Conservation (phyloP, 1,140 invertebrate genomes). For the Matsumurasca onukii region DNA sequence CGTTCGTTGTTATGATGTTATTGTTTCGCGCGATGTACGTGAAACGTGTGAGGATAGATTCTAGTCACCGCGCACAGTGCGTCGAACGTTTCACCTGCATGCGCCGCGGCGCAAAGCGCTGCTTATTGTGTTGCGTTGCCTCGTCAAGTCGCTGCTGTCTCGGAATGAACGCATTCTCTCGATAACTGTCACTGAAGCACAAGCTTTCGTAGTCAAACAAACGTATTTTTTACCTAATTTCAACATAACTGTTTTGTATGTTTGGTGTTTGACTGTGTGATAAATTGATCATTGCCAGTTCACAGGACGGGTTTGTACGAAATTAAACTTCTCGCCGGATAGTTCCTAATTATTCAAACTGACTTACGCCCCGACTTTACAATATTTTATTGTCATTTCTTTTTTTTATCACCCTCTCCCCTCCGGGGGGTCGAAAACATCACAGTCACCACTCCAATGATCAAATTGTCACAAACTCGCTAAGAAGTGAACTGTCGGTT, state of each 20-base stretch:
- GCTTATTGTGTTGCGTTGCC: background rate
- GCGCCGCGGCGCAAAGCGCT: no score
- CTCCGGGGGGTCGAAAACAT: no score
- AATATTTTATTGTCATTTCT: no score
- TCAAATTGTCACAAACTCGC: background rate
- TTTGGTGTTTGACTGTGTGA: background rate
- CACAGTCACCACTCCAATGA: constrained; percentile 12
- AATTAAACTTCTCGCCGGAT: no score
- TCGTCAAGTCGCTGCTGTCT: constrained; percentile 7
- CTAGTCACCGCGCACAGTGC: constrained; percentile 19
- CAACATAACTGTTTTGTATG: constrained; percentile 6
- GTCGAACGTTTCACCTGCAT: no score
- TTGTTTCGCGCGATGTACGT: constrained; percentile 19
- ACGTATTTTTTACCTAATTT: constrained; percentile 21
- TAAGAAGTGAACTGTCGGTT: background rate
- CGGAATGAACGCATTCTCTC: background rate
- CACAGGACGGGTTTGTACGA: background rate
- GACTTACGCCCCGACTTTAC: no score
- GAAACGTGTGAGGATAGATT: constrained; percentile 21
- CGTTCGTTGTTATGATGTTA: constrained; percentile 16
- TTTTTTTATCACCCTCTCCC: no score
- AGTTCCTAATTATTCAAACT: no score
- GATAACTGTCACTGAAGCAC: constrained; percentile 12
- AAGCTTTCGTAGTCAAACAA: constrained; percentile 10
- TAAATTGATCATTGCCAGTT: constrained; percentile 15